Conservation (phyloP, 2,888 invertebrate species). For the Aleiodes testaceus region DNA sequence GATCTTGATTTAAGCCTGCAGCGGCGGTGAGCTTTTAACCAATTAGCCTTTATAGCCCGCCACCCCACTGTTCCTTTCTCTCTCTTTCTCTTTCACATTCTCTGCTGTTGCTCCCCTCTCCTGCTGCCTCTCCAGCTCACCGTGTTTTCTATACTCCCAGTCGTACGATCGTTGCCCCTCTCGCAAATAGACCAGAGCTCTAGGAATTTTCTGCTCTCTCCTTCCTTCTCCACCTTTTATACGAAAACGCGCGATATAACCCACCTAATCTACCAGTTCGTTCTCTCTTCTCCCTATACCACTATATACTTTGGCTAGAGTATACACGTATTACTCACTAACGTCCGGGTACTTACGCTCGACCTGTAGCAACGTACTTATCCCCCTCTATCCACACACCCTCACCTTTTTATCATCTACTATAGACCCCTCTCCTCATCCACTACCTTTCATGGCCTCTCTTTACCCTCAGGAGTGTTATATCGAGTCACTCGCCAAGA, state of each 20-base stretch:
- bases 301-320: slow-evolving; percentile 29
- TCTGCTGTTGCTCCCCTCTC: slow-evolving; percentile 40
- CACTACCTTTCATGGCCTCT: slow-evolving; percentile 7
- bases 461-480: slow-evolving; percentile 8
- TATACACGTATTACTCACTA: slow-evolving; percentile 34
- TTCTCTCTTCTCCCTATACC: slow-evolving; percentile 36
- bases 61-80: slow-evolving; percentile 53
- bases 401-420: not conserved
- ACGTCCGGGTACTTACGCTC: slow-evolving; percentile 46
- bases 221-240: slow-evolving; percentile 34
- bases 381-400: slow-evolving; percentile 31
- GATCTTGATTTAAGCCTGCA: slow-evolving; percentile 74
- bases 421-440: slow-evolving; percentile 3
- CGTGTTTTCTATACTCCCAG: slow-evolving; percentile 1
- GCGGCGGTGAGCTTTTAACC: slow-evolving; percentile 73
- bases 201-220: slow-evolving; percentile 53
- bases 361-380: slow-evolving; percentile 46
- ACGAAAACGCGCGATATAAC: slow-evolving; percentile 44
- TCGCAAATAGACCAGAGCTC: slow-evolving; percentile 32
- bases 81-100: slow-evolving; percentile 32
- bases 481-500: slow-evolving; percentile 29
- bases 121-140: slow-evolving; percentile 41
- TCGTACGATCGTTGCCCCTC: slow-evolving; percentile 21
- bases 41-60: slow-evolving; percentile 72
- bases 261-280: slow-evolving; percentile 50